phyloP scores from a whole-genome alignment of 2,888 invertebrate species.

The Acanthococcus lagerstroemiae region DNA sequence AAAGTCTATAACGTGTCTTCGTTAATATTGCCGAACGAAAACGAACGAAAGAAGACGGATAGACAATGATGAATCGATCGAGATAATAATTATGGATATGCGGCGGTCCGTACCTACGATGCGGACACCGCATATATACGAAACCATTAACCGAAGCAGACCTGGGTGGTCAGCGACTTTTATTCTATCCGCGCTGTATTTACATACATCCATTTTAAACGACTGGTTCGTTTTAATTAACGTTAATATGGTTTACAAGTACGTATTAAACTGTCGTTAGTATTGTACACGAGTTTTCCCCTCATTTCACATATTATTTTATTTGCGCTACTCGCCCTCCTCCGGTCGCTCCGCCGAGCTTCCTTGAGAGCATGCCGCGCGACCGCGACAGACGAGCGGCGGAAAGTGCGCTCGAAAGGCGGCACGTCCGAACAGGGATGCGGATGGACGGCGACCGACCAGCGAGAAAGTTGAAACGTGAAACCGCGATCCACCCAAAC shows the following conservation, averaged over 20 bases:
- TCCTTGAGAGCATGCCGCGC: too few relatives aligned
- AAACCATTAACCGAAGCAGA: slow-evolving; percentile 26
- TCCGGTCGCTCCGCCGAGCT: too few relatives aligned
- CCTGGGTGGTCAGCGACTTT: slow-evolving; percentile 30
- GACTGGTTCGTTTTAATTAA: slow-evolving; percentile 31
- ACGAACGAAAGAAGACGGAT: slow-evolving; percentile 14
- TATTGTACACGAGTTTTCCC: neutral
- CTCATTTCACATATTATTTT: too few relatives aligned
- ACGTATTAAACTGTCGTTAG: slow-evolving; percentile 9
- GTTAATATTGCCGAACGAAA: too few relatives aligned
- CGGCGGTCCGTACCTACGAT: slow-evolving; percentile 16
- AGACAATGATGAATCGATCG: slow-evolving; percentile 31
- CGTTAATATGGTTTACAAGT: slow-evolving; percentile 31
- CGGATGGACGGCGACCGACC: too few relatives aligned
- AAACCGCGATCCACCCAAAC: neutral
- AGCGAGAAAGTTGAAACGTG: neutral
- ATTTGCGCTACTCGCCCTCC: too few relatives aligned
- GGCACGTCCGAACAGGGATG: too few relatives aligned
- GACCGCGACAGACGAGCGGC: too few relatives aligned
- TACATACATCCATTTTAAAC: slow-evolving; percentile 31
- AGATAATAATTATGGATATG: slow-evolving; percentile 31
- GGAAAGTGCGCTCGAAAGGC: too few relatives aligned
- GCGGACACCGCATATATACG: slow-evolving; percentile 27
- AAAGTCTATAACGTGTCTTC: too few relatives aligned
- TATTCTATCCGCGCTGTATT: slow-evolving; percentile 24